phyloP scores from a whole-genome alignment of 1,140 invertebrate genomes.

The Andricus grossulariae region DNA sequence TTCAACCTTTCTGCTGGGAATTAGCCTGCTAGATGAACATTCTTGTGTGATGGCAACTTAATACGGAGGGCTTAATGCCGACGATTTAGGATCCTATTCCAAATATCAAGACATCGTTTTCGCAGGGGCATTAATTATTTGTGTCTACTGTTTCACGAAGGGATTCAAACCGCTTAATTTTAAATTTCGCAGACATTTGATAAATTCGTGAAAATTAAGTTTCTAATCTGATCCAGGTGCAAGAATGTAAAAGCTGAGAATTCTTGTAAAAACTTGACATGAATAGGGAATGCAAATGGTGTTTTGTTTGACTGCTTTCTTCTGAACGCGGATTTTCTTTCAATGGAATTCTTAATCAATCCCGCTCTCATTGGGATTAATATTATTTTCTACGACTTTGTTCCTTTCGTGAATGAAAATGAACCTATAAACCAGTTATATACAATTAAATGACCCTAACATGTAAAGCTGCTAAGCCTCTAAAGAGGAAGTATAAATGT shows the following conservation, averaged over 20 bases:
- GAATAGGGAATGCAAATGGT: neutral
- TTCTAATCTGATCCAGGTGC: too few species aligned
- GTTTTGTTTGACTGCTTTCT: neutral
- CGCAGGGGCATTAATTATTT: constrained; percentile 20
- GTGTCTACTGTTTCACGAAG: constrained; percentile 6
- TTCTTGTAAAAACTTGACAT: neutral
- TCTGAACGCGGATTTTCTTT: neutral
- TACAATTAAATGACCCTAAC: too few species aligned
- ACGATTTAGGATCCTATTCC: constrained; percentile 30
- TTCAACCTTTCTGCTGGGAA: neutral
- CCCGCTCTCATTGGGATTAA: neutral
- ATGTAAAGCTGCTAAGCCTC: too few species aligned
- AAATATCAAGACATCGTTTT: constrained; percentile 30
- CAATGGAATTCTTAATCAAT: neutral
- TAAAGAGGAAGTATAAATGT: too few species aligned
- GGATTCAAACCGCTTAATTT: constrained; percentile 43
- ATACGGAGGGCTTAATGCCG: constrained; percentile 3
- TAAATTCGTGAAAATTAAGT: constrained; percentile 42
- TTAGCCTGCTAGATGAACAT: constrained; percentile 8
- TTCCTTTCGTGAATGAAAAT: too few species aligned
- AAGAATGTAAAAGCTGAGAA: neutral
- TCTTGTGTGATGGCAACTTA: constrained; percentile 15
- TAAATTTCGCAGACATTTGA: constrained; percentile 50
- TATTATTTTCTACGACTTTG: neutral
- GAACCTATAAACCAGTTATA: too few species aligned